These are phyloP conservation scores for Eupithecia tripunctaria DNA, from an alignment of 2,888 invertebrate genomes.

Conservation along the genomic window DNA sequence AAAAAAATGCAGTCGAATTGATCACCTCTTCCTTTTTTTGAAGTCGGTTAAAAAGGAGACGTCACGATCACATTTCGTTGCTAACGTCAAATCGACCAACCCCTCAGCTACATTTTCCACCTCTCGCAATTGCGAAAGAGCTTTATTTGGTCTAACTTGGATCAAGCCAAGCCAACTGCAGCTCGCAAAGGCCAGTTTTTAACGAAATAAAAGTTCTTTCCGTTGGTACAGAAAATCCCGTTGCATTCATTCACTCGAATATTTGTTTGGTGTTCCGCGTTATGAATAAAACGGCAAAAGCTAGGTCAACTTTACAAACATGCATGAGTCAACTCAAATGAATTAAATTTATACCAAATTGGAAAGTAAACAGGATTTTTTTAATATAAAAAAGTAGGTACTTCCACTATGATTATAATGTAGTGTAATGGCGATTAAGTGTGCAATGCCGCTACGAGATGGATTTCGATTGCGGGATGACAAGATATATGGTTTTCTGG, in stretches of 20 bases:
- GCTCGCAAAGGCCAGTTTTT: conserved; percentile 2
- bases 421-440: too few relatives aligned
- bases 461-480: too few relatives aligned
- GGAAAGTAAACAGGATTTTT: background rate
- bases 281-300: background rate
- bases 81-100: too few relatives aligned
- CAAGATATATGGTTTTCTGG: too few relatives aligned
- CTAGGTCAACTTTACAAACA: background rate
- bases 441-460: too few relatives aligned
- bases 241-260: conserved; percentile 7
- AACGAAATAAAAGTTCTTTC: conserved; percentile 20
- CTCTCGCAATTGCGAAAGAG: background rate
- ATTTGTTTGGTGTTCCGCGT: conserved; percentile 8
- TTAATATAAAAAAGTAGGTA: background rate
- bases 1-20: too few relatives aligned
- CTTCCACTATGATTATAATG: too few relatives aligned
- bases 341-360: background rate
- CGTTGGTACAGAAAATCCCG: conserved; percentile 15
- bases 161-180: background rate
- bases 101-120: background rate
- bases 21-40: too few relatives aligned
- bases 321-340: background rate
- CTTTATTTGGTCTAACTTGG: background rate
- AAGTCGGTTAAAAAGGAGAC: too few relatives aligned
- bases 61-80: too few relatives aligned